These are phyloP conservation scores for Trichacis sp. DNA, from an alignment of 2,888 invertebrate species.

Conservation along the genomic window DNA sequence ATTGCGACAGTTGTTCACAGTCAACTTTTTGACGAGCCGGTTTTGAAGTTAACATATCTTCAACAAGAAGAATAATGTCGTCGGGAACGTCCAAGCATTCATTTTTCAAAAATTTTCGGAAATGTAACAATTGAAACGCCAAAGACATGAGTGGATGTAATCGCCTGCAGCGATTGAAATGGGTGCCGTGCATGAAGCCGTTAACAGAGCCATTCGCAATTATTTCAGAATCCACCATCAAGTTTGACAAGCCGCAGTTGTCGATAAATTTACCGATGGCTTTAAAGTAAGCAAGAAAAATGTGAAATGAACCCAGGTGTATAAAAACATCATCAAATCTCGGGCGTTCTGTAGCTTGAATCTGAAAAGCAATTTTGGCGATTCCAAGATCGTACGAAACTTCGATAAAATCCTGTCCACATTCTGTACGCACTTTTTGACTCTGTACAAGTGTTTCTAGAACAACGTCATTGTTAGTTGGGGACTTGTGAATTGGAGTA, in stretches of 20 bases:
- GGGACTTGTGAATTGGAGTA: constrained; percentile 53
- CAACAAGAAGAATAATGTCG: not conserved
- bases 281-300: constrained; percentile 51
- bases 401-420: constrained; percentile 31
- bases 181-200: constrained; percentile 40
- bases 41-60: too few species aligned
- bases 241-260: constrained; percentile 41
- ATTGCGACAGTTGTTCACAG: too few species aligned
- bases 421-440: constrained; percentile 39
- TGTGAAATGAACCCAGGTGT: constrained; percentile 48
- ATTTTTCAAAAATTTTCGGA: constrained; percentile 39
- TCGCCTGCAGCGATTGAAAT: constrained; percentile 41
- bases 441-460: constrained; percentile 41
- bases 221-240: constrained; percentile 42
- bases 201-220: constrained; percentile 43
- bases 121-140: constrained; percentile 45
- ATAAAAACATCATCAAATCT: constrained; percentile 47
- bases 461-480: constrained; percentile 47
- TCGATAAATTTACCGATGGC: constrained; percentile 54
- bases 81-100: constrained; percentile 21
- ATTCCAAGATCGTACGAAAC: constrained; percentile 50
- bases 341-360: constrained; percentile 44
- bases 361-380: constrained; percentile 46
- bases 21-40: too few species aligned
- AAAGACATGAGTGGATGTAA: constrained; percentile 25